Evolutionary conservation across 1,140 invertebrate genomes (phyloP), one percentile per base, ranked within the genome.

Genomic region (Ostrea denselamellosa): DNA sequence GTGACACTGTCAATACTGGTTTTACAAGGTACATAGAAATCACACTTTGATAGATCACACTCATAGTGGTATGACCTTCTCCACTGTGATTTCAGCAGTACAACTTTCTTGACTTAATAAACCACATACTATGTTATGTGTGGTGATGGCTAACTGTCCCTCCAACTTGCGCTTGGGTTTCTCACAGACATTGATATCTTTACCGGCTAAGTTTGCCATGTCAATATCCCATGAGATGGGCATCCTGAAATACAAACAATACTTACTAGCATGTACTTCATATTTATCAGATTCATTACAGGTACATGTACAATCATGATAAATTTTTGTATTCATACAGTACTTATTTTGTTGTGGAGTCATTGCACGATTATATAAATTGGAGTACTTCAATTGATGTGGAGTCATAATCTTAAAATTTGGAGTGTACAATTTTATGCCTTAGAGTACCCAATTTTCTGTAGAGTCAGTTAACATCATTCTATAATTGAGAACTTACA

Each of bases 361-460:
- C 5, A 5, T 1, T 44, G 34, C 34, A 44, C 34, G 34, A 44
- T 44, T 44, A 2, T 5, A 44, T 44, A 44, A 44, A 2, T 44
- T 44, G 34, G 34, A 44, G 5, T 44, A 87, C 84, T 87, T 88
- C 90, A 90, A 89, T 92, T 62, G 90, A 90, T 81, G 90, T 90
- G 56, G 90, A 89, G 71, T 90, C 84, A 89, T 90, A 97, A 44
- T 44, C 5, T 44, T 2, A 44, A 2, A 44, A 44, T 44, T 44
- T 5, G 34, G 34, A 44, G 34, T 44, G n/a, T n/a, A n/a, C n/a
- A n/a, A n/a, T n/a, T n/a, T n/a, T n/a, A n/a, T n/a, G n/a, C n/a
- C n/a, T n/a, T n/a, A n/a, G n/a, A n/a, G n/a, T n/a, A n/a, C n/a
- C n/a, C n/a, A n/a, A n/a, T n/a, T n/a, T n/a, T n/a, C n/a, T n/a